A percentile compares a stretch with the other conserved stretches of the same genome.
Conservation (phyloP, 2,113 vertebrate genomes). For the Phasianus colchicus region DNA sequence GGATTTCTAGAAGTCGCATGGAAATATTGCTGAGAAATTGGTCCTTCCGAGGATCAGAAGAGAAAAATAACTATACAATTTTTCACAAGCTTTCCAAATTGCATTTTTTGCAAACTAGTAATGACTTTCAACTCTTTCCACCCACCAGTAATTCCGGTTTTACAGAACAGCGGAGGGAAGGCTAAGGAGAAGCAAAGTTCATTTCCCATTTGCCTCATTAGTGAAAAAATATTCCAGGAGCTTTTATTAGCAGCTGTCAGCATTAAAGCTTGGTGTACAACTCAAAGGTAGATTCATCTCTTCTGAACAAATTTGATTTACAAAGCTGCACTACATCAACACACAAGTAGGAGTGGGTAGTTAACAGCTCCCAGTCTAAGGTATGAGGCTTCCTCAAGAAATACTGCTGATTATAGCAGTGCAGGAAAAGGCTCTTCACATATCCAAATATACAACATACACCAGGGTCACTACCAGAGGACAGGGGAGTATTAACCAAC, state of each 20-base stretch:
- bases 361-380: background rate
- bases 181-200: background rate
- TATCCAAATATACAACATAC: background rate
- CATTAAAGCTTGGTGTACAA: background rate
- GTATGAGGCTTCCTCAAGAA: background rate
- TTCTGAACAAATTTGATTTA: background rate
- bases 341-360: background rate
- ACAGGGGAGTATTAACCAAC: background rate
- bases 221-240: background rate
- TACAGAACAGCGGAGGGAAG: background rate
- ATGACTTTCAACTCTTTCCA: background rate
- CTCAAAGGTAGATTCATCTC: background rate
- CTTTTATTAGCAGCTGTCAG: background rate
- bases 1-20: background rate
- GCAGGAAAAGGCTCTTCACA: background rate
- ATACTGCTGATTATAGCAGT: background rate
- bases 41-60: background rate
- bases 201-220: background rate
- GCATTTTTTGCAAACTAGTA: background rate
- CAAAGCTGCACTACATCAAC: background rate
- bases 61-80: background rate
- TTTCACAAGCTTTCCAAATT: constrained; percentile 9
- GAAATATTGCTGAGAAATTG: background rate
- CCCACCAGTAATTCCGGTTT: constrained; percentile 1
- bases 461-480: too few relatives aligned